Evolutionary conservation across 2,888 invertebrate genomes (phyloP).

Genomic region (Perdita meconis): DNA sequence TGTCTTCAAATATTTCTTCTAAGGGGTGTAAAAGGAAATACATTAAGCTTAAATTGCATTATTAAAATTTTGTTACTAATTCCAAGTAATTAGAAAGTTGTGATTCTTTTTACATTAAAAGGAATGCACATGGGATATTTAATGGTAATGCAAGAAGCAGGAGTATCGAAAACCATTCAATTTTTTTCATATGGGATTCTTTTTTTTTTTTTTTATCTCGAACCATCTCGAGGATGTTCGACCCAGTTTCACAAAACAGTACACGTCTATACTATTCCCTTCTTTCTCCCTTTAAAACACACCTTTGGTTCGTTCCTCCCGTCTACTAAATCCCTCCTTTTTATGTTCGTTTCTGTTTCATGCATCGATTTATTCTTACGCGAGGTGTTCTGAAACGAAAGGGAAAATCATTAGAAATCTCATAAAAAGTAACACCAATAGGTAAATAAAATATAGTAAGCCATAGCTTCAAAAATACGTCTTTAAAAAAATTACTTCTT

Average conservation of each 20-base stretch:
- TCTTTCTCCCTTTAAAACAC: neutral
- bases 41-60: too few species aligned
- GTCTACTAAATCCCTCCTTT: neutral
- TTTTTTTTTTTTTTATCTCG: slow-evolving; percentile 3
- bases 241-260: slow-evolving; percentile 7
- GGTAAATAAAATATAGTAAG: too few species aligned
- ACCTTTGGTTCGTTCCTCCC: neutral
- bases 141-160: neutral
- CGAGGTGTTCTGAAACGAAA: neutral
- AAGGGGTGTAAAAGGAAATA: too few species aligned
- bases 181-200: neutral
- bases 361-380: neutral
- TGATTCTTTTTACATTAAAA: too few species aligned
- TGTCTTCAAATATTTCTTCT: too few species aligned
- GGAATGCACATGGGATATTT: neutral
- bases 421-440: too few species aligned
- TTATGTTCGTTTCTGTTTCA: neutral
- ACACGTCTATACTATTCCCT: neutral
- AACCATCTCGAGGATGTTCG: neutral
- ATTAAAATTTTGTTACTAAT: too few species aligned
- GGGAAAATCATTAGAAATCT: too few species aligned
- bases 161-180: slow-evolving; percentile 10
- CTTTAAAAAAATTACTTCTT: too few species aligned
- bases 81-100: too few species aligned
- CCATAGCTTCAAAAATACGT: too few species aligned